A percentile compares a stretch with the other conserved stretches of the same genome.
These are phyloP conservation scores for Mesopsocus fuscifrons DNA, from an alignment of 2,888 invertebrate species.

Conservation along the genomic window DNA sequence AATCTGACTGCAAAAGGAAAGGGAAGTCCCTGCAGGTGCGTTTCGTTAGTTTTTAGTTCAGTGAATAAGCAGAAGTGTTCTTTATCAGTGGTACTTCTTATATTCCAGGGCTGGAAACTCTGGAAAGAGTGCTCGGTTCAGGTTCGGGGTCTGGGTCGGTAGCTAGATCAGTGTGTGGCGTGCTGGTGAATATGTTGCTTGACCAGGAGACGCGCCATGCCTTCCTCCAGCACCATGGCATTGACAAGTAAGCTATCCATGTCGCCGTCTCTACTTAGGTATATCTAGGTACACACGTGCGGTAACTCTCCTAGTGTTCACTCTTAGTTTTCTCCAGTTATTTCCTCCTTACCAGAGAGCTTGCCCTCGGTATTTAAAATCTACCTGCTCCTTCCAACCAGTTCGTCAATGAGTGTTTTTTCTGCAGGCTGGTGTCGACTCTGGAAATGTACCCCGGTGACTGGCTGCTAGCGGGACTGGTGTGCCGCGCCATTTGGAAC, in stretches of 20 bases:
- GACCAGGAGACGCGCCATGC: conserved; percentile 33
- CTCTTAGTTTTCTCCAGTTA: not conserved
- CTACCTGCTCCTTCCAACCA: too few species aligned
- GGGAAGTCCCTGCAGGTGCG: too few species aligned
- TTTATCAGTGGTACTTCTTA: too few species aligned
- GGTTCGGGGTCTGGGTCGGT: too few species aligned
- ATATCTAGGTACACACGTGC: conserved; percentile 1
- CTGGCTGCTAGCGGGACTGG: conserved; percentile 48
- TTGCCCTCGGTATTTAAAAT: too few species aligned
- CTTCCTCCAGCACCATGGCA: conserved; percentile 32
- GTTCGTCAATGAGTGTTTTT: too few species aligned
- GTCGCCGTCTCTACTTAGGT: too few species aligned
- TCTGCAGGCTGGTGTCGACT: conserved; percentile 32
- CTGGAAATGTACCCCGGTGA: conserved; percentile 38
- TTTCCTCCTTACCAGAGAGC: too few species aligned
- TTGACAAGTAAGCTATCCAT: conserved; percentile 28
- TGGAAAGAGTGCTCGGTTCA: not conserved
- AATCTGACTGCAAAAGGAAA: too few species aligned
- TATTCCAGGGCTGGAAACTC: too few species aligned
- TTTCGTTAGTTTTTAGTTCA: too few species aligned
- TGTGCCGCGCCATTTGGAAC: conserved; percentile 60
- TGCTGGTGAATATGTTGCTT: conserved; percentile 59
- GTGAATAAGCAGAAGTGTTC: not conserved
- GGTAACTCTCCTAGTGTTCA: not conserved
- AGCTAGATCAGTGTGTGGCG: conserved; percentile 28